A percentile compares a stretch with the other conserved stretches of the same genome.
Conservation (phyloP, 2,113 vertebrate genomes). For the Colistium nudipinnis region DNA sequence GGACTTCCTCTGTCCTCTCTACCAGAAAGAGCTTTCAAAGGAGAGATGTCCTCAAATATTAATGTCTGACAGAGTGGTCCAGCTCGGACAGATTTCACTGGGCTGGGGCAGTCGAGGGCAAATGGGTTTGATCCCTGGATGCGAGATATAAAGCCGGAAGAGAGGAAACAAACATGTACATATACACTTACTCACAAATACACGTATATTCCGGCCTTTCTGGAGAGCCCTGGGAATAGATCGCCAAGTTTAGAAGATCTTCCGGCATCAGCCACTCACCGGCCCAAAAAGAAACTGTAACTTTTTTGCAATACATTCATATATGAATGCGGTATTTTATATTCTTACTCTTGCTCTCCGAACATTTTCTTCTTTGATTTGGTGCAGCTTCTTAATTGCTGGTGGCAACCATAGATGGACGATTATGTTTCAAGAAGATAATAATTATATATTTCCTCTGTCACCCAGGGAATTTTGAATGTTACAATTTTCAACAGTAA, state of each 20-base stretch:
- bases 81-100: constrained; percentile 72
- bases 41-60: constrained; percentile 75
- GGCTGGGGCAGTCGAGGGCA: constrained; percentile 61
- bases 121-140: constrained; percentile 67
- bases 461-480: not conserved
- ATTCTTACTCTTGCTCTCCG: not conserved
- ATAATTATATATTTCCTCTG: not conserved
- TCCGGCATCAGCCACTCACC: constrained; percentile 12
- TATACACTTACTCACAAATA: constrained; percentile 1
- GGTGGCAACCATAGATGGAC: not conserved
- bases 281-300: constrained; percentile 25
- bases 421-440: not conserved
- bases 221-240: constrained; percentile 50
- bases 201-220: constrained; percentile 32
- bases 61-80: constrained; percentile 65
- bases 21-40: constrained; percentile 74
- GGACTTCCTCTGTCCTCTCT: constrained; percentile 47
- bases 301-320: constrained; percentile 40
- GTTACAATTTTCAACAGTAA: not conserved
- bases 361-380: not conserved
- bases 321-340: constrained; percentile 29
- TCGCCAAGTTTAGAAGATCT: constrained; percentile 46
- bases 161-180: constrained; percentile 26
- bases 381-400: not conserved
- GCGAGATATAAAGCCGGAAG: constrained; percentile 42